Evolutionary conservation across 2,797 vertebrate genomes (phyloP).

Genomic region (Cyclura pinguis): DNA sequence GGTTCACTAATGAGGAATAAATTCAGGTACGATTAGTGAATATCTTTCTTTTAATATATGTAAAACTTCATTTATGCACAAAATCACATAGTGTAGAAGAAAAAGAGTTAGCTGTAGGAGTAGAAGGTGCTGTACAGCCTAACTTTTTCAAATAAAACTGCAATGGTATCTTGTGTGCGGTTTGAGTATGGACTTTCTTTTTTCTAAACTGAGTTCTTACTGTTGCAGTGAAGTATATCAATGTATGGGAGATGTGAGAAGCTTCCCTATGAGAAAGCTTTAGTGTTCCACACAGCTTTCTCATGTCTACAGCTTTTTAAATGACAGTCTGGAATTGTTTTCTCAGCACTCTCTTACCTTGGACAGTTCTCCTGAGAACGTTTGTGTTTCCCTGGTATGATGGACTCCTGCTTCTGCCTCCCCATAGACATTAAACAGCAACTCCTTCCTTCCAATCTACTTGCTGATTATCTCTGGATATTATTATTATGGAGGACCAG

Average conservation of each 20-base stretch:
- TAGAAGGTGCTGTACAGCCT: neutral
- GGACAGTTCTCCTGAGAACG: neutral
- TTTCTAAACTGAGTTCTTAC: neutral
- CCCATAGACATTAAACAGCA: neutral
- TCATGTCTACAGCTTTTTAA: neutral
- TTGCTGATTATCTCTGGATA: neutral
- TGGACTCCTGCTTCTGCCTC: neutral
- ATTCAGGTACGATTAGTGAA: neutral
- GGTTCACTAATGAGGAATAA: neutral
- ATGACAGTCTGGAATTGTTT: neutral
- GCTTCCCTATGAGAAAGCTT: neutral
- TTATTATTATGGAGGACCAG: too few species aligned
- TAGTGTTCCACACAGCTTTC: neutral
- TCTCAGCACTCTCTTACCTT: neutral
- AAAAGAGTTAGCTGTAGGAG: neutral
- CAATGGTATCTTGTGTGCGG: neutral
- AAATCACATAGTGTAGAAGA: neutral
- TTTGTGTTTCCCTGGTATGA: neutral
- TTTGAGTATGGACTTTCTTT: neutral
- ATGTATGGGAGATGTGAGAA: neutral
- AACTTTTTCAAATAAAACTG: neutral
- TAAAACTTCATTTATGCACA: neutral
- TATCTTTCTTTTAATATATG: neutral
- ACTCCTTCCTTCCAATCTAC: neutral
- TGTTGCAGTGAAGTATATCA: neutral